Conservation (phyloP, 2,113 vertebrate genomes). For the Zapus hudsonius region DNA sequence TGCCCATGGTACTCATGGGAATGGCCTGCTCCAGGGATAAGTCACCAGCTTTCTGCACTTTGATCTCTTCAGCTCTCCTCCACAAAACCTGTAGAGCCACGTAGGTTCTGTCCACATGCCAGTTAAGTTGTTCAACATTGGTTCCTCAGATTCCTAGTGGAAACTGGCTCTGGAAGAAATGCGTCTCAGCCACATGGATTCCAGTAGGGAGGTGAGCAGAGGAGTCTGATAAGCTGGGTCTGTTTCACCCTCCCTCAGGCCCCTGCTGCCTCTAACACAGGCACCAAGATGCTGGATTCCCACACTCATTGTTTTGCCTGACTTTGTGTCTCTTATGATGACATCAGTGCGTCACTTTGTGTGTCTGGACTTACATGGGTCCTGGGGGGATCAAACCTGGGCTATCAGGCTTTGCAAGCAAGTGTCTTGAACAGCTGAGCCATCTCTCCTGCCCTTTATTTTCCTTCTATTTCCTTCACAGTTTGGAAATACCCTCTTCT, state of each 20-base stretch:
- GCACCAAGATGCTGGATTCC: not conserved
- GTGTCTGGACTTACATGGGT: no score
- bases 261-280: not conserved
- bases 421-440: no score
- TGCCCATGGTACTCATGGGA: not conserved
- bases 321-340: not conserved
- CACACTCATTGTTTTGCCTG: not conserved
- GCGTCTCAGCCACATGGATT: not conserved
- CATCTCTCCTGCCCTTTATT: not conserved
- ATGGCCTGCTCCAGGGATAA: not conserved
- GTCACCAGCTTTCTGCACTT: not conserved
- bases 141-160: not conserved
- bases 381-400: no score
- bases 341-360: no score
- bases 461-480: not conserved
- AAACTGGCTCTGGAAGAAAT: not conserved
- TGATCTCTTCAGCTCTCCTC: not conserved
- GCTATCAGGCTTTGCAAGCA: no score
- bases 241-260: fast-evolving
- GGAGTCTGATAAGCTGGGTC: not conserved
- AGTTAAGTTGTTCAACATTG: not conserved
- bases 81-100: not conserved
- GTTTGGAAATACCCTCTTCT: not conserved
- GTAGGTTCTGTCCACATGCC: not conserved
- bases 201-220: not conserved